Evolutionary conservation across 2,113 vertebrate genomes (phyloP).

Genomic region (Poeciliopsis prolifica): DNA sequence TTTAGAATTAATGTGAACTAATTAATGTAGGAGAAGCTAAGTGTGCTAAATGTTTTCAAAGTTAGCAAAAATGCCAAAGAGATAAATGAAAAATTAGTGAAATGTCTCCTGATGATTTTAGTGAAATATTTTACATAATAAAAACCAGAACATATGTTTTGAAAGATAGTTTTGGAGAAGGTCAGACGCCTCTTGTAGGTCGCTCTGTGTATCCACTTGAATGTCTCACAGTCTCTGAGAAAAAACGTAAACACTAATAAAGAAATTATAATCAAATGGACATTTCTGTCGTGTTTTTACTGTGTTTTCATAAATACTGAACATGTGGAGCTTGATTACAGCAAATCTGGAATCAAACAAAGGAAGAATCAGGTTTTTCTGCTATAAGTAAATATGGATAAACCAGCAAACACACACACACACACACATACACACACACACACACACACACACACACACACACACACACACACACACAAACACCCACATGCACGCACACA

Average conservation of each 20-base stretch:
- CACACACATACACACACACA: no score
- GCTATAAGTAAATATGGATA: neutral
- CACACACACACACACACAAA: no score
- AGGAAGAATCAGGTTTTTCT: slow-evolving; percentile 6
- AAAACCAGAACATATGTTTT: neutral
- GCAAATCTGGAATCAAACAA: neutral
- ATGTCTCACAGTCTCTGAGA: neutral
- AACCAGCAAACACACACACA: slow-evolving; percentile 12
- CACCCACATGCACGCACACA: neutral
- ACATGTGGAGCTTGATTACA: neutral
- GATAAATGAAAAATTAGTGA: no score
- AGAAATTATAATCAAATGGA: no score
- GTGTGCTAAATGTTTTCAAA: no score
- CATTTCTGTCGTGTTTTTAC: no score
- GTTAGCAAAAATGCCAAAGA: no score
- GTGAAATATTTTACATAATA: no score
- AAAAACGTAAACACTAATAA: neutral
- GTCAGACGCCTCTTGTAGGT: neutral
- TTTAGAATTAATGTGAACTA: no score
- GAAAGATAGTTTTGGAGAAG: neutral
- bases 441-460: no score
- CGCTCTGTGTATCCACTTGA: neutral
- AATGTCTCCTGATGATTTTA: no score
- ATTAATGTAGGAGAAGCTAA: no score
- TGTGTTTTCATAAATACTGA: neutral